A percentile compares a stretch with the other conserved stretches of the same genome.
Conservation (phyloP, 2,888 invertebrate species). For the Platerodrilus igneus region DNA sequence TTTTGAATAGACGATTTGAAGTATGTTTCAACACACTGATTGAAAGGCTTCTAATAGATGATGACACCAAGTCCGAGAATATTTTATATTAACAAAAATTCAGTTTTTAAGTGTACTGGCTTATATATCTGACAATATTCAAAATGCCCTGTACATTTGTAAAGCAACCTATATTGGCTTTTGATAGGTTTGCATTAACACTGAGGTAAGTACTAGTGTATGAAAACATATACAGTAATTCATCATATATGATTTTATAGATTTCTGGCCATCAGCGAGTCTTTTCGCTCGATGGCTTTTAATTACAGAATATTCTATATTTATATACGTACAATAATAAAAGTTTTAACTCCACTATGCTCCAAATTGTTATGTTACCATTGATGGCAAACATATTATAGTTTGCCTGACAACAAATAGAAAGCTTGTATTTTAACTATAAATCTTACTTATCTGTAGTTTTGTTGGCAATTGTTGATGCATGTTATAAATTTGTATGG, state of each 20-base stretch:
- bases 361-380: neutral
- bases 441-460: constrained; percentile 28
- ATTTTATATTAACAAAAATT: constrained; percentile 4
- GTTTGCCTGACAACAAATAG: constrained; percentile 20
- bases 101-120: constrained; percentile 4
- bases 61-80: constrained; percentile 5
- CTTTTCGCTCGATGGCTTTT: constrained; percentile 2
- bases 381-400: constrained; percentile 7
- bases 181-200: constrained; percentile 5
- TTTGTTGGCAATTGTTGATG: constrained; percentile 26
- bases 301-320: constrained; percentile 3
- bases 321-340: neutral
- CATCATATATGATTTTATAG: too few species aligned
- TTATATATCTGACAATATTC: neutral
- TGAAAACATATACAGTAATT: neutral
- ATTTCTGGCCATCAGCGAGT: neutral
- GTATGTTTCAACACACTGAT: too few species aligned
- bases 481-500: constrained; percentile 27
- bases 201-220: constrained; percentile 2
- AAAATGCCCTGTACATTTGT: too few species aligned
- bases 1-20: too few species aligned
- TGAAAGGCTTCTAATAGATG: too few species aligned
- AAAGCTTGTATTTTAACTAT: constrained; percentile 23
- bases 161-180: constrained; percentile 1
- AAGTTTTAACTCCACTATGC: neutral